Evolutionary conservation across 2,888 invertebrate species (phyloP), one percentile per base, ranked within the genome.

Genomic region (Ophioninae sp.): DNA sequence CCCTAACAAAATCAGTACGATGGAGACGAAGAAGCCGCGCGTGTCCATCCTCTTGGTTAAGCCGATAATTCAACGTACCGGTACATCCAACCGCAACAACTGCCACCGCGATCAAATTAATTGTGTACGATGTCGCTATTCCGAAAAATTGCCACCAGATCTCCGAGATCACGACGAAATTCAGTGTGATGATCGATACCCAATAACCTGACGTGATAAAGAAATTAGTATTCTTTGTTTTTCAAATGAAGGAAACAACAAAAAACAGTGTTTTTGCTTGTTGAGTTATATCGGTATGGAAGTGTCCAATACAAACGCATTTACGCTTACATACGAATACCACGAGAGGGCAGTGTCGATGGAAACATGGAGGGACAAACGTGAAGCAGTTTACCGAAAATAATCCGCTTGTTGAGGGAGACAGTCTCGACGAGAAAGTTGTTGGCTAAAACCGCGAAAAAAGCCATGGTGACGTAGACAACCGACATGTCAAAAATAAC

Each of bases 401-500:
- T 96, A 74, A 98, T 98, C 87, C 98, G 95, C 30, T 96, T 95
- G 90, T 97, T 96, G 83, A 98, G 95, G 0, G 96, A 96, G 84
- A 98, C 95, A 70, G 97, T 94, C 89, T 98, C 97, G 13, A 98
- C 95, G 21, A 98, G 93, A 80, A 97, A 93, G 91, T 98, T 98
- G 93, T 98, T 98, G 76, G 96, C 95, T 85, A 97, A 93, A 7
- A 98, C 98, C 3, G 98, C 97, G 81, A 96, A 95, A 89, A 98
- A 97, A 41, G 98, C 98, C 86, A 97, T 96, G n/a, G 96, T 95
- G 87, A 98, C 98, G 93, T 98, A 98, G 61, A 98, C 97, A 85
- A 97, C 95, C 17, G 97, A 97, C 96, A 98, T 97, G 92, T 98
- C 98, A 92, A 98, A 96, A 89, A 98, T 96, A 84, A 98, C 97